phyloP scores from a whole-genome alignment of 2,113 vertebrate species.

The Lathamus discolor region DNA sequence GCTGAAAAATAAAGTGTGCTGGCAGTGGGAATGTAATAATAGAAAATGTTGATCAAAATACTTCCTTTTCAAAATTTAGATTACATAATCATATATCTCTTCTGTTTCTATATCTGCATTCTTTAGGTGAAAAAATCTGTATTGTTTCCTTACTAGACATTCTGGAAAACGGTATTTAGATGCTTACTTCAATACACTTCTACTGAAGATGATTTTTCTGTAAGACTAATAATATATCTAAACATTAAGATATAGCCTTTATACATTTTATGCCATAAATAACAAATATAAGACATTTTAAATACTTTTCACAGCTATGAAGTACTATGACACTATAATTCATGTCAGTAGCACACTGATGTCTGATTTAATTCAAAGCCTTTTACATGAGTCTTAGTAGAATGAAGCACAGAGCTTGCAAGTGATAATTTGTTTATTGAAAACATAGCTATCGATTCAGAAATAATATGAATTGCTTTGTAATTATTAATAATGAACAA shows the following conservation, averaged over 20 bases:
- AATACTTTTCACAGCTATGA: neutral
- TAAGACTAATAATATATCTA: neutral
- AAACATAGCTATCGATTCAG: neutral
- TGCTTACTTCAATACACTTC: neutral
- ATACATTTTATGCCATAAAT: neutral
- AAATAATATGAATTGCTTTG: neutral
- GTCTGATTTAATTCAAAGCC: neutral
- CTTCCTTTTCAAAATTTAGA: neutral
- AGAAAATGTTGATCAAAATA: neutral
- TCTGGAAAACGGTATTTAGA: neutral
- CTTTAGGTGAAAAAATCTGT: neutral
- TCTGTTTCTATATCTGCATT: neutral
- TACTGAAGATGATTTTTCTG: neutral
- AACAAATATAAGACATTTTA: neutral
- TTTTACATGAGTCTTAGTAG: neutral
- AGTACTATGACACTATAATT: neutral
- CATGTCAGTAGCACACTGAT: neutral
- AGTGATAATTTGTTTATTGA: neutral
- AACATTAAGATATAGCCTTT: neutral
- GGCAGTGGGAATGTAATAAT: neutral
- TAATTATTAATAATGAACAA: neutral
- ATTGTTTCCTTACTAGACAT: neutral
- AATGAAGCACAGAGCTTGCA: neutral
- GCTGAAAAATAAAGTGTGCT: neutral
- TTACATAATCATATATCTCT: neutral